These are phyloP conservation scores for Ormyrus pomaceus DNA, from an alignment of 2,888 invertebrate species.

Conservation along the genomic window DNA sequence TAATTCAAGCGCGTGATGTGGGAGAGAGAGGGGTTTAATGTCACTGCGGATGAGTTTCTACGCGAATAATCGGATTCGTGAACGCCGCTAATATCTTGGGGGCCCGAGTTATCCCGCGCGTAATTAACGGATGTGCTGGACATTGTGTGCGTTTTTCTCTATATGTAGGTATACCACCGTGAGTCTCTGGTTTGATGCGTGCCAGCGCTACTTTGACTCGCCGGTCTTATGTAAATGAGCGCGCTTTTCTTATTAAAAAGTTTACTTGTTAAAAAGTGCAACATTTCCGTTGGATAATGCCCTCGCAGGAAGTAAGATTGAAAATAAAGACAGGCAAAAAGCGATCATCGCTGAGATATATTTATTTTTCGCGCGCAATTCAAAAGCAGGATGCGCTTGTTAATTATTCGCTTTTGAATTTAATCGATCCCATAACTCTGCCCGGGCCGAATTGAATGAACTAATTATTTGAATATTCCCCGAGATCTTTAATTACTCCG, in stretches of 20 bases:
- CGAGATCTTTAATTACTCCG: too few relatives aligned
- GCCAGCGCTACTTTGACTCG: not conserved
- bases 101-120: not conserved
- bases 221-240: constrained; percentile 3
- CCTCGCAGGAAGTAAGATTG: too few relatives aligned
- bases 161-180: too few relatives aligned
- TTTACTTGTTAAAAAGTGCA: not conserved
- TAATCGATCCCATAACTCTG: too few relatives aligned
- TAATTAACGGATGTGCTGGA: not conserved
- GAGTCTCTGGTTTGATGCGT: not conserved
- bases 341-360: too few relatives aligned
- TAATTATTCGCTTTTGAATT: too few relatives aligned
- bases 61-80: constrained; percentile 28
- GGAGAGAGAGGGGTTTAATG: constrained; percentile 17
- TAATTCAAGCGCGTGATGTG: not conserved
- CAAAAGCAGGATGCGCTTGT: too few relatives aligned
- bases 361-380: too few relatives aligned
- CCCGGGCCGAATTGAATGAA: too few relatives aligned
- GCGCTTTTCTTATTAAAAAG: not conserved
- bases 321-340: too few relatives aligned
- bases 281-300: too few relatives aligned
- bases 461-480: too few relatives aligned
- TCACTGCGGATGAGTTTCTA: constrained; percentile 31
- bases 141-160: not conserved
- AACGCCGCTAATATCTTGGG: not conserved